Conservation (phyloP, 1,140 invertebrate genomes). For the Ceratina japonica region DNA sequence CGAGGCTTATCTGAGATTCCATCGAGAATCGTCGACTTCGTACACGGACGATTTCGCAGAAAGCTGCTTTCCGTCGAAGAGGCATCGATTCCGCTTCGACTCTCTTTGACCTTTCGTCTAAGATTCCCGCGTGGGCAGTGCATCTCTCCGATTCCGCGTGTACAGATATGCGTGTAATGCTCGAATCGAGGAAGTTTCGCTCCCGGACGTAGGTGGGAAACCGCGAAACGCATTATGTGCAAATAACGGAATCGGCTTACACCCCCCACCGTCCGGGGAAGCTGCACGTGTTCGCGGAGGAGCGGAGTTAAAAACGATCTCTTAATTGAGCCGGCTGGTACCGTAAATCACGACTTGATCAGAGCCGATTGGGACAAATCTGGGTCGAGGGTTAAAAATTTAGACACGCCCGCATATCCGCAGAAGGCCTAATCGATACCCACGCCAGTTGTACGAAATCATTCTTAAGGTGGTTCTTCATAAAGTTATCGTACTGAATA, state of each 20-base stretch:
- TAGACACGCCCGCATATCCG: slow-evolving; percentile 57
- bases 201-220: slow-evolving; percentile 31
- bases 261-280: neutral
- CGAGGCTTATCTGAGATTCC: too few species aligned
- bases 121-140: slow-evolving; percentile 43
- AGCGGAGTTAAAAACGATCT: neutral
- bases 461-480: too few species aligned
- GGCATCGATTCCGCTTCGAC: neutral
- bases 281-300: neutral
- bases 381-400: slow-evolving; percentile 26
- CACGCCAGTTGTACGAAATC: slow-evolving; percentile 37
- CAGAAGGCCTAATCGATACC: slow-evolving; percentile 60
- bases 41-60: neutral
- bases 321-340: neutral
- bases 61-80: neutral
- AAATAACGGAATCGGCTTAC: slow-evolving; percentile 22
- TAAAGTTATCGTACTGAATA: too few species aligned
- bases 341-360: slow-evolving; percentile 37
- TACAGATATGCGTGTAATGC: neutral
- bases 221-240: slow-evolving; percentile 19
- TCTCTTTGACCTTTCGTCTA: slow-evolving; percentile 61
- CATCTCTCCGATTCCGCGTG: slow-evolving; percentile 15
- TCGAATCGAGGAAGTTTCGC: slow-evolving; percentile 16
- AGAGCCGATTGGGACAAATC: slow-evolving; percentile 8
- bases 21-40: neutral